phyloP scores from a whole-genome alignment of 2,888 invertebrate species.

The Notodonta ziczac region DNA sequence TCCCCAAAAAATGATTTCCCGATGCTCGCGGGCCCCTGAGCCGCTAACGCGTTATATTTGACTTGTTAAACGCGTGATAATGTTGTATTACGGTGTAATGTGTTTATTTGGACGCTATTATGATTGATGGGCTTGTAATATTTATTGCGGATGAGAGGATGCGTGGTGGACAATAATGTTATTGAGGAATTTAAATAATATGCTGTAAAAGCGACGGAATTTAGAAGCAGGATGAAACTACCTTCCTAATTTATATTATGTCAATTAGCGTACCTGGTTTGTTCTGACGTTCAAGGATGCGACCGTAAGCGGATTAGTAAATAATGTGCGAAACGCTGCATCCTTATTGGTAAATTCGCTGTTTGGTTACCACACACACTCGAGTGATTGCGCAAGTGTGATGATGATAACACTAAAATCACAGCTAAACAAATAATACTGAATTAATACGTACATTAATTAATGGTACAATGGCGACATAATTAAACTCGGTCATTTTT shows the following conservation, averaged over 20 bases:
- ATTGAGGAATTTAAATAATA: too few relatives aligned
- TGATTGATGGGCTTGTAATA: conserved; percentile 4
- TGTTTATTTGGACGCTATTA: conserved; percentile 6
- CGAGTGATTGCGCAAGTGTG: not conserved
- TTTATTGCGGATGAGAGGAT: not conserved
- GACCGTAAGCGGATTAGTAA: not conserved
- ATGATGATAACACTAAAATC: not conserved
- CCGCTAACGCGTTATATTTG: conserved; percentile 9
- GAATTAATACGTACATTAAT: conserved; percentile 22
- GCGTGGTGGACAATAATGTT: not conserved
- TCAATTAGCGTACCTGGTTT: not conserved
- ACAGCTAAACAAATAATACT: conserved; percentile 11
- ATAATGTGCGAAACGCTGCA: not conserved
- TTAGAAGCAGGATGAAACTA: too few relatives aligned
- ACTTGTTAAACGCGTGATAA: conserved; percentile 14
- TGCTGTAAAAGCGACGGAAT: too few relatives aligned
- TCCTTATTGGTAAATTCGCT: not conserved
- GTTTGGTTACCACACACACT: not conserved
- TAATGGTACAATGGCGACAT: conserved; percentile 23
- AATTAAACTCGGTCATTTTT: conserved; percentile 23
- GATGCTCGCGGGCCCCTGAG: not conserved
- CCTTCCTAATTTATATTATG: too few relatives aligned
- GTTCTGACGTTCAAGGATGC: not conserved
- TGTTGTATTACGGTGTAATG: conserved; percentile 13
- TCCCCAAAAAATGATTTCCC: conserved; percentile 5